Base-by-base conservation (phyloP, 2,888 invertebrate genomes). In the Hypolimnas misippus region DNA sequence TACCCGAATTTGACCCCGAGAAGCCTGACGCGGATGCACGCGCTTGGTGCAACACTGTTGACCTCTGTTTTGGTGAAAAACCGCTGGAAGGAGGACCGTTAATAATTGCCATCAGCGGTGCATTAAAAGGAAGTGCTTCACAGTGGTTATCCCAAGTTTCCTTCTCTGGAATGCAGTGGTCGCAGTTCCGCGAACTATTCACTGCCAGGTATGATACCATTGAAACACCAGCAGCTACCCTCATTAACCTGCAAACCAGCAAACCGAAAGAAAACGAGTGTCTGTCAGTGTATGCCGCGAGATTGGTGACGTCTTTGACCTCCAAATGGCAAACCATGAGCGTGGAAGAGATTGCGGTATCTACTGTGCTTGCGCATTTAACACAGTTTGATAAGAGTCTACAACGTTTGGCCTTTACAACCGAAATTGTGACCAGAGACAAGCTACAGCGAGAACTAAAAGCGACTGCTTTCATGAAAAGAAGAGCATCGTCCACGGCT, bases 111-210 rank as follows among this genome's bases (percentile, higher is more conserved):
- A n/a, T 68, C 3, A 64, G 60, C 35, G 42, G 35, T 7, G 66
- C 62, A 3, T 21, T 68, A 5, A 62, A 62, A 53, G 68, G 66
- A 14, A 12, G 17, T 10, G 68, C 68, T 0, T 68, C 66, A 1
- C 8, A 54, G 12, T 70, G 66, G 68, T 50, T 70, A 1, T 67
- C 70, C 3, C 55, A 60, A 50, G 54, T 70, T 17, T 56, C 67
- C 0, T 67, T 40, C 35, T 60, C 35, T 7, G 65, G 64, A 17
- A 68, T 68, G 60, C 67, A 65, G 1, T 67, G 67, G 67, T n/a
- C 17, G 0, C 46, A 65, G 3, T 67, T 69, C 29, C 65, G 67
- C 44, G 57, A 63, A 5, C 40, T 65, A 0, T 69, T 67, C 38
- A 51, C 25, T 10, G 21, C 64, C 14, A 54, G 66, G 40, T 69